Evolutionary conservation across 1,140 invertebrate genomes (phyloP), one percentile per base, ranked within the genome.

Genomic region (Pachypeltis micranthus): DNA sequence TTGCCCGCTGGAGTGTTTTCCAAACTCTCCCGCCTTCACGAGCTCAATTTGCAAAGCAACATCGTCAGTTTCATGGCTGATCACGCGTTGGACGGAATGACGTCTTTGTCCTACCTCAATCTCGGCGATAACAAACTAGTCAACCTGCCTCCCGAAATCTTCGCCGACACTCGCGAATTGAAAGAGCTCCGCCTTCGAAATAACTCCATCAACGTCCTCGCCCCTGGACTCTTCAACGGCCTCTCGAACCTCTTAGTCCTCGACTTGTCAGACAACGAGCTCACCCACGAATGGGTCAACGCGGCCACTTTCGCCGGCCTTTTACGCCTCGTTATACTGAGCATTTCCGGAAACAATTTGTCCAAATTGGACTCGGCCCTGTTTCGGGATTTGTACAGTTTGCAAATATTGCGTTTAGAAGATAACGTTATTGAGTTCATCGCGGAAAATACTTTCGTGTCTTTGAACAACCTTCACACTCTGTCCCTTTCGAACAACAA

Each of bases 271-370:
- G 81, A 84, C 63, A 96, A 97, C 70, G 85, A 90, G 72, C 76
- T 96, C 27, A 88, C 87, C 29, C 83, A 83, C 47, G 88, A 89
- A 70, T 95, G 87, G 91, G 86, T 91, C 34, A 91, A 90, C 71
- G 82, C 85, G 0, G 89, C 87, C 2, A 93, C 90, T 2, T 93
- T 95, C 75, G 80, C 83, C 27, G 88, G 89, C 55, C 77, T 94
- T 2, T 85, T 88, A 63, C 80, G 88, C 51, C 78, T 94, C 2
- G 82, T 90, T 3, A 83, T 89, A 63, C 75, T 94, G 39, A 88
- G 93, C 73, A 76, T 93, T 12, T 90, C 89, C 2, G 80, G 81
- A 67, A 94, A 94, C 71, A 81, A 84, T 68, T 85, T 94, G 47
- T 81, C 80, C 7, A 85, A 86, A 72, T 75, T 93, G 59, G 88